Percentiles rank a stretch among this genome's conserved stretches.
phyloP scores from a whole-genome alignment of 2,113 vertebrate genomes.

The Halichoeres trimaculatus region DNA sequence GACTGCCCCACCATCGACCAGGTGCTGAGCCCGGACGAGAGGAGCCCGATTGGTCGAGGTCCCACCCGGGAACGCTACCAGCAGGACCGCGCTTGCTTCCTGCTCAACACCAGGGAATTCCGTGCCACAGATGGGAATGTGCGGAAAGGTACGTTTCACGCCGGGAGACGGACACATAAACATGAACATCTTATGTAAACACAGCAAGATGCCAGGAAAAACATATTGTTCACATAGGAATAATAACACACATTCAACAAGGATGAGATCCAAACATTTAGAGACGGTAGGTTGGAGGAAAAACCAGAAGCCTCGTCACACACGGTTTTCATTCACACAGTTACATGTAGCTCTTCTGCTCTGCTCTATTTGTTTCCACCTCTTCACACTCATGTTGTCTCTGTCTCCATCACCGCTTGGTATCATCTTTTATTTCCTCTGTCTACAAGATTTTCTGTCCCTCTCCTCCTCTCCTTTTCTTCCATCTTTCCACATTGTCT shows the following conservation, averaged over 20 bases:
- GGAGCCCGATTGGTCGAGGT: slow-evolving; percentile 87
- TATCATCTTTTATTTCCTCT: slow-evolving; percentile 58
- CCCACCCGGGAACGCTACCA: slow-evolving; percentile 88
- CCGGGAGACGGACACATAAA: slow-evolving; percentile 54
- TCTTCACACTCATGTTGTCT: slow-evolving; percentile 62
- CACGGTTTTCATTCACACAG: slow-evolving; percentile 5
- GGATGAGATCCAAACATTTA: slow-evolving; percentile 9
- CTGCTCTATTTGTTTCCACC: slow-evolving; percentile 71
- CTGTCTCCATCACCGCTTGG: slow-evolving; percentile 65
- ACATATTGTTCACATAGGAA: slow-evolving; percentile 29
- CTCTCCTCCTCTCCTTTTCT: slow-evolving; percentile 39
- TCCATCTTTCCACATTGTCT: slow-evolving; percentile 49
- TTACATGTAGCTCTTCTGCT: slow-evolving; percentile 59
- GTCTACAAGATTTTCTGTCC: slow-evolving; percentile 54
- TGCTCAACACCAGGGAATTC: slow-evolving; percentile 92
- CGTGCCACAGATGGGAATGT: slow-evolving; percentile 92
- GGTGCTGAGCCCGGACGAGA: slow-evolving; percentile 91
- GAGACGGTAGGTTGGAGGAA: slow-evolving; percentile 13
- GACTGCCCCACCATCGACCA: slow-evolving; percentile 95
- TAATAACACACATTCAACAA: slow-evolving; percentile 3
- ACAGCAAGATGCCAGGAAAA: slow-evolving; percentile 47
- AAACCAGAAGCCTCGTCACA: slow-evolving; percentile 21
- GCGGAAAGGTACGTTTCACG: slow-evolving; percentile 88
- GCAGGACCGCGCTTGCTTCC: slow-evolving; percentile 93
- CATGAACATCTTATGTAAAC: slow-evolving; percentile 52